Evolutionary conservation across 2,113 vertebrate species (phyloP).

Genomic region (Lagenorhynchus albirostris): DNA sequence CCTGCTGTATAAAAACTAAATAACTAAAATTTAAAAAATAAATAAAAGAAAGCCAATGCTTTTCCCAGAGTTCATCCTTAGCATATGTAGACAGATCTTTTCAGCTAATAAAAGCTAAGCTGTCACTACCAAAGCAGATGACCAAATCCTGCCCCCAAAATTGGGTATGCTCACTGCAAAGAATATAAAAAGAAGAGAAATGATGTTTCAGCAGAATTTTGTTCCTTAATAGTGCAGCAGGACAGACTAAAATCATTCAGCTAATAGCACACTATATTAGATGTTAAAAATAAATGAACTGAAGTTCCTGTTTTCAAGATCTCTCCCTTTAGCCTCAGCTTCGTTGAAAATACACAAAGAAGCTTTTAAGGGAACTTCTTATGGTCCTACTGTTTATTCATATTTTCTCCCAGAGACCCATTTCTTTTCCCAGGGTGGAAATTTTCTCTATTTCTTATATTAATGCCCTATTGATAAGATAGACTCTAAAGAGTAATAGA

Average conservation of each 20-base stretch:
- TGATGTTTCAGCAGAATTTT: conserved; percentile 23
- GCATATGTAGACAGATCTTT: background rate
- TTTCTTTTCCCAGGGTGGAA: background rate
- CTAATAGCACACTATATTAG: background rate
- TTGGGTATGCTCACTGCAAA: background rate
- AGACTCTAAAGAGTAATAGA: background rate
- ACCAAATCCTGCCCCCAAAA: background rate
- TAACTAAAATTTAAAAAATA: too few relatives aligned
- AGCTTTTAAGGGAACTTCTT: background rate
- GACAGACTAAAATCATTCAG: conserved; percentile 20
- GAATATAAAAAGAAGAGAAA: background rate
- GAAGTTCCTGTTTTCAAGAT: conserved; percentile 42
- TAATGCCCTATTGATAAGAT: background rate
- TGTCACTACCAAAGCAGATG: background rate
- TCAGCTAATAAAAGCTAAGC: background rate
- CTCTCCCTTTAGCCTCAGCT: background rate
- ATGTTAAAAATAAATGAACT: conserved; percentile 50
- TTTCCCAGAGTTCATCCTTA: background rate
- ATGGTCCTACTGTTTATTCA: background rate
- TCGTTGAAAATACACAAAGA: conserved; percentile 18
- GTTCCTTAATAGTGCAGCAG: background rate
- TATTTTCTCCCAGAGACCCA: background rate
- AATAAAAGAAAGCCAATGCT: background rate
- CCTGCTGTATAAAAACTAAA: too few relatives aligned
- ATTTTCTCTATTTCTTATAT: background rate